Percentiles rank a stretch among this genome's conserved stretches.
phyloP scores from a whole-genome alignment of 2,113 vertebrate species.

The Ivindomyrus marchei region DNA sequence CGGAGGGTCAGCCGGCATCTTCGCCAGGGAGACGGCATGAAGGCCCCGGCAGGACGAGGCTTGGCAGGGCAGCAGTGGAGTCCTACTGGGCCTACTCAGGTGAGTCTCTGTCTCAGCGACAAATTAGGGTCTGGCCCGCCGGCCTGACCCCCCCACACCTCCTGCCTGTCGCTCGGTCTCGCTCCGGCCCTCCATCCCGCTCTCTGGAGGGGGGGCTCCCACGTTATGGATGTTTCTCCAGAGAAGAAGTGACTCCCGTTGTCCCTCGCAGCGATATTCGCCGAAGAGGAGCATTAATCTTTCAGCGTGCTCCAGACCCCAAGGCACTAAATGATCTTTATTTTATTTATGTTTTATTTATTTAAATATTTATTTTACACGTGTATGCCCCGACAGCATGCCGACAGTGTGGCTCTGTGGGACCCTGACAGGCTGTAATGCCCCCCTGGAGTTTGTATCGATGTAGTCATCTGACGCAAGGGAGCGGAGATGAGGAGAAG shows the following conservation, averaged over 20 bases:
- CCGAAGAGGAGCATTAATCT: constrained; percentile 55
- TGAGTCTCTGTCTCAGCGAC: constrained; percentile 41
- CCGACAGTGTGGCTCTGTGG: constrained; percentile 25
- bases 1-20: constrained; percentile 69
- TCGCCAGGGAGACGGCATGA: constrained; percentile 61
- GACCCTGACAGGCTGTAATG: constrained; percentile 28
- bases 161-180: background rate
- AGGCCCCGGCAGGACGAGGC: constrained; percentile 61
- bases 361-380: constrained; percentile 50
- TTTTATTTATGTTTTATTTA: constrained; percentile 62
- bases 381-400: constrained; percentile 42
- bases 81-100: constrained; percentile 95
- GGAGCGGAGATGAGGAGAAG: background rate
- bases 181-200: background rate
- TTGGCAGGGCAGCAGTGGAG: constrained; percentile 72
- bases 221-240: constrained; percentile 46
- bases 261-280: constrained; percentile 50
- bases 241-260: constrained; percentile 47
- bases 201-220: constrained; percentile 39
- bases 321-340: constrained; percentile 54
- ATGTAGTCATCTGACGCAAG: constrained; percentile 3
- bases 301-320: constrained; percentile 49
- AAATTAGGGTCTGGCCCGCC: background rate
- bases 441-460: constrained; percentile 29
- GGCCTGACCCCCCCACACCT: background rate